Base-by-base conservation (phyloP, 2,797 vertebrate species). In the Sebastes kiyomatsui region DNA sequence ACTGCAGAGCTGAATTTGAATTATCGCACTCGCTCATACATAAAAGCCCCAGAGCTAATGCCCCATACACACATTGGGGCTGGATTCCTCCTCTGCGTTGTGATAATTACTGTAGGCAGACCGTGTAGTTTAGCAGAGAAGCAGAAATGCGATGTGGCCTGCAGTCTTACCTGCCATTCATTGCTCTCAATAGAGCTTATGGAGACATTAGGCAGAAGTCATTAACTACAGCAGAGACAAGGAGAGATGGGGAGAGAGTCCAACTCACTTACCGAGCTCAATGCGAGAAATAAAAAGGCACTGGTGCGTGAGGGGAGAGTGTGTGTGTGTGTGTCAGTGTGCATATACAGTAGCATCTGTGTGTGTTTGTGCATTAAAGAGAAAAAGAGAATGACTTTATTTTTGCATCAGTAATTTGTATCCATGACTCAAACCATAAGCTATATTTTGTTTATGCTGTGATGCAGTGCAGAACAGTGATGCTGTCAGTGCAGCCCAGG, bases 151-250 rank as follows among this genome's bases (percentile, higher is more conserved):
- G 86, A 88, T 71, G 86, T 67, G 81, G 87, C 86, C 85, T 72
- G 84, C 82, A 83, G 89, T 83, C 82, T 83, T 91, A 92, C 93
- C 91, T 93, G 88, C 74, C 83, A 81, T 87, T 90, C 90, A 88
- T 88, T 88, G 81, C 82, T 88, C 90, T 91, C 90, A 89, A 77
- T 82, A 82, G 85, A 87, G 88, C 87, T 92, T 81, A 92, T 92
- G 86, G 90, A 94, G 86, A 90, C 90, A 91, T 93, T 92, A 93
- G 78, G 81, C 86, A 92, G 84, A 92, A 92, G 86, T 88, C 89
- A 92, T 93, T 93, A 90, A 91, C 86, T 88, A 87, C 77, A 85
- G 82, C 80, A 76, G 69, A 88, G 89, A 92, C 85, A 83, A 87
- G 75, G 83, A 83, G 82, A 86, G 82, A 86, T 84, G 84, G 82